Conservation (phyloP, 2,888 invertebrate genomes). For the Osmoderma eremita region DNA sequence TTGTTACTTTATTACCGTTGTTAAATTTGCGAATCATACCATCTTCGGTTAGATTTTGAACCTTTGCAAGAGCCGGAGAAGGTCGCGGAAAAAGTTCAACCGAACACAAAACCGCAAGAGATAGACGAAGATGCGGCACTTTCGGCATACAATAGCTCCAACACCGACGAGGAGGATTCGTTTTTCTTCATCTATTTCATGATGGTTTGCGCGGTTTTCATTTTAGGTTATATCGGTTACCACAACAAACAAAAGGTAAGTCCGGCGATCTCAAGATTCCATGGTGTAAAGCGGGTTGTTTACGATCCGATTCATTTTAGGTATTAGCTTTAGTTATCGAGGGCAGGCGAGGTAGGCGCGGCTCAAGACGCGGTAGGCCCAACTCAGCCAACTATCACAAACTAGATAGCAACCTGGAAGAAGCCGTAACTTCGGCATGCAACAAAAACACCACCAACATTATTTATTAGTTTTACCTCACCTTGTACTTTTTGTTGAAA, state of each 20-base stretch:
- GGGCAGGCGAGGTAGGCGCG: slow-evolving; percentile 65
- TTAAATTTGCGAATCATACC: background rate
- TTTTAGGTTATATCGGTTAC: slow-evolving; percentile 71
- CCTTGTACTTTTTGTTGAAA: background rate
- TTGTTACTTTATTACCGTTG: background rate
- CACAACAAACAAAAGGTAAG: slow-evolving; percentile 74
- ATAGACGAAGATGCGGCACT: slow-evolving; percentile 42
- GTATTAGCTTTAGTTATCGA: slow-evolving; percentile 73
- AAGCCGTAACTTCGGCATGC: slow-evolving; percentile 72
- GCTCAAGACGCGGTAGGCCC: slow-evolving; percentile 66
- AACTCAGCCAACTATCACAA: slow-evolving; percentile 74
- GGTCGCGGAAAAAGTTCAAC: background rate
- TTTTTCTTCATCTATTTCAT: slow-evolving; percentile 78
- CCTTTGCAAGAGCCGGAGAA: slow-evolving; percentile 21
- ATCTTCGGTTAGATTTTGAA: background rate
- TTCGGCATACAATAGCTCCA: slow-evolving; percentile 44
- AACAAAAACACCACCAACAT: slow-evolving; percentile 67
- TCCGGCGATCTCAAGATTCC: slow-evolving; percentile 48
- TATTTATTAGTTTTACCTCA: slow-evolving; percentile 64
- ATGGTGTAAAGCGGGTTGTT: background rate
- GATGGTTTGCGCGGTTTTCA: slow-evolving; percentile 69
- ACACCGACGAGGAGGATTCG: slow-evolving; percentile 67
- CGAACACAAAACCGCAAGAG: slow-evolving; percentile 44
- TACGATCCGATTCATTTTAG: slow-evolving; percentile 59
- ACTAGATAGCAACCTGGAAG: slow-evolving; percentile 74